phyloP scores from a whole-genome alignment of 2,888 invertebrate genomes.

The Lysandra bellargus region DNA sequence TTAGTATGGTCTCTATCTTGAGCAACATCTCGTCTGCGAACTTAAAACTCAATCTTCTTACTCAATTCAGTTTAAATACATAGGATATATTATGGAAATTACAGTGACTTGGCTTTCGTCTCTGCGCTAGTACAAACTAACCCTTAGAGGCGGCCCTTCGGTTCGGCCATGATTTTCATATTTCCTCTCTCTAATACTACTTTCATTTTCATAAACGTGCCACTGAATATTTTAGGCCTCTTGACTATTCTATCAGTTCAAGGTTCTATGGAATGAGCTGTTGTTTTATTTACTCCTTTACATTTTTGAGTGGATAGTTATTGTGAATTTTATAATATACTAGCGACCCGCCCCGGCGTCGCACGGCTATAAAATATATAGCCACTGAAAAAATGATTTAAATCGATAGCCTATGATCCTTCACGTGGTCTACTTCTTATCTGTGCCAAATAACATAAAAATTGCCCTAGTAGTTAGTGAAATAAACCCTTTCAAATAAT shows the following conservation, averaged over 20 bases:
- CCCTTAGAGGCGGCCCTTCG: background rate
- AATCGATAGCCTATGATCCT: too few species aligned
- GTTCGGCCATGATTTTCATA: slow-evolving; percentile 26
- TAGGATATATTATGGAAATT: background rate
- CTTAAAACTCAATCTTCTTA: too few species aligned
- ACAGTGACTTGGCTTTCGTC: background rate
- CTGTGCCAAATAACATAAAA: too few species aligned
- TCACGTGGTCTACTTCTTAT: too few species aligned
- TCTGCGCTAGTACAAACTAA: background rate
- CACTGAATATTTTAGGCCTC: slow-evolving; percentile 22
- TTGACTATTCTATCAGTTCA: slow-evolving; percentile 19
- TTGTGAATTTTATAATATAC: too few species aligned
- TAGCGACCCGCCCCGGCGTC: too few species aligned
- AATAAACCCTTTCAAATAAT: too few species aligned
- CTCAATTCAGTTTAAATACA: background rate
- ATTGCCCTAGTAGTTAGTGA: too few species aligned
- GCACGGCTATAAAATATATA: too few species aligned
- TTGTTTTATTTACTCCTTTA: background rate
- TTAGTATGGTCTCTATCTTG: too few species aligned
- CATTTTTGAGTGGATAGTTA: background rate
- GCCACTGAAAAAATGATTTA: too few species aligned
- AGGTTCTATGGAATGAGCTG: background rate
- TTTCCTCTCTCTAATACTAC: slow-evolving; percentile 20
- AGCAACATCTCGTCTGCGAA: too few species aligned
- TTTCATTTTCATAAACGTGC: slow-evolving; percentile 23